Conservation (phyloP, 2,888 invertebrate species). For the Mimumesa dahlbomi region DNA sequence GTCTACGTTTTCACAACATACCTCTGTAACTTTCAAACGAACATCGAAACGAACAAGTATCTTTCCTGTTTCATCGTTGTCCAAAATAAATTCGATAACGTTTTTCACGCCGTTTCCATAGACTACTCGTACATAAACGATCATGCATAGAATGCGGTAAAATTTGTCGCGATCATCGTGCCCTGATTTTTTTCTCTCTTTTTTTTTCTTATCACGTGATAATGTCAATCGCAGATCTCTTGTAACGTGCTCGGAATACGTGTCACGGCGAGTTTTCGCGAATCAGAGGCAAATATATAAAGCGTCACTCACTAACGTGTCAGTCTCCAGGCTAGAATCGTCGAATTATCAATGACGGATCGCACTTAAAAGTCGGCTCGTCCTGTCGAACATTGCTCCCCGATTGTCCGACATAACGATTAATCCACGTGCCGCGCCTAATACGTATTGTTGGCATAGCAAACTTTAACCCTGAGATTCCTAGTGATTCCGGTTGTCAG, state of each 20-base stretch:
- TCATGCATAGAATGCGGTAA: no score
- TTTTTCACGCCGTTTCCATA: background rate
- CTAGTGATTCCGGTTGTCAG: constrained; percentile 36
- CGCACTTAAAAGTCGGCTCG: background rate
- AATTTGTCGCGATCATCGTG: no score
- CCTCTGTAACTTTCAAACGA: no score
- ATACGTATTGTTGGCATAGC: constrained; percentile 25
- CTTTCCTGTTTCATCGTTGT: no score
- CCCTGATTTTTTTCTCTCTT: no score
- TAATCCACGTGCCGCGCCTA: constrained; percentile 2
- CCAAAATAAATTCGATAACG: no score
- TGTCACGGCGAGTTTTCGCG: background rate
- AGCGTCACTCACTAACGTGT: background rate
- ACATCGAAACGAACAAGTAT: no score
- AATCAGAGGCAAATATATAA: background rate
- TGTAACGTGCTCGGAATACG: background rate
- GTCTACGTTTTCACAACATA: no score
- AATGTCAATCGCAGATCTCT: background rate
- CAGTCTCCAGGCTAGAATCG: background rate
- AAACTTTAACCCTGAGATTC: constrained; percentile 28
- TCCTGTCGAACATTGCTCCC: background rate
- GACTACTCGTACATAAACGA: no score
- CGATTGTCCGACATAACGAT: background rate
- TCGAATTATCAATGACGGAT: background rate
- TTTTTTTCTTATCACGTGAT: background rate